phyloP scores from a whole-genome alignment of 2,888 invertebrate genomes.

The Rhyacophila evoluta region DNA sequence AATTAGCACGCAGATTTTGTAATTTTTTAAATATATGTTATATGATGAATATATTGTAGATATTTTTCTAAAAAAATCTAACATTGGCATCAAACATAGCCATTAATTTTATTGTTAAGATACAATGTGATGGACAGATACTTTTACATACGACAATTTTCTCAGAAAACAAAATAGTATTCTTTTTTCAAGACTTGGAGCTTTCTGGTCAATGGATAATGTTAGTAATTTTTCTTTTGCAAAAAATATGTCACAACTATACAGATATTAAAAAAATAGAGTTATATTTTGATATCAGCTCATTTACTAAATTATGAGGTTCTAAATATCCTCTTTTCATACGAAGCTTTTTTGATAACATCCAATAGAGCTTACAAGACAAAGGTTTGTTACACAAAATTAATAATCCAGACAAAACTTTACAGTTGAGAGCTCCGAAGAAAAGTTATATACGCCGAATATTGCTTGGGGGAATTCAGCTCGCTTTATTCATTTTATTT shows the following conservation, averaged over 20 bases:
- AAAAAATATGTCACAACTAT: neutral
- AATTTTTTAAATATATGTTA: no score
- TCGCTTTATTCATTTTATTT: constrained; percentile 4
- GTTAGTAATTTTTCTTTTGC: no score
- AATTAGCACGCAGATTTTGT: no score
- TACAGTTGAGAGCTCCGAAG: neutral
- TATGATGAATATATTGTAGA: no score
- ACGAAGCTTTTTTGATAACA: neutral
- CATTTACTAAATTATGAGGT: neutral
- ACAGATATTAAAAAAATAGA: neutral
- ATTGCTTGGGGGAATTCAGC: neutral
- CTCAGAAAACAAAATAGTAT: no score
- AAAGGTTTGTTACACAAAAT: constrained; percentile 8
- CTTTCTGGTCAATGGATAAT: no score
- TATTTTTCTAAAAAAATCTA: no score
- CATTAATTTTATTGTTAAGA: no score
- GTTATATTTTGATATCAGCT: neutral
- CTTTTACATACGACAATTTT: no score
- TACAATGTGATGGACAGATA: no score
- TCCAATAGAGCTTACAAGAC: constrained; percentile 4
- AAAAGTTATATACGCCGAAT: constrained; percentile 1
- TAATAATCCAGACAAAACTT: constrained; percentile 3
- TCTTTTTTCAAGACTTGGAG: no score
- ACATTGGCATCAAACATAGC: no score
- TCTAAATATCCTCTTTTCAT: neutral